These are phyloP conservation scores for Lepus europaeus DNA, from an alignment of 2,113 vertebrate genomes.

Conservation along the genomic window DNA sequence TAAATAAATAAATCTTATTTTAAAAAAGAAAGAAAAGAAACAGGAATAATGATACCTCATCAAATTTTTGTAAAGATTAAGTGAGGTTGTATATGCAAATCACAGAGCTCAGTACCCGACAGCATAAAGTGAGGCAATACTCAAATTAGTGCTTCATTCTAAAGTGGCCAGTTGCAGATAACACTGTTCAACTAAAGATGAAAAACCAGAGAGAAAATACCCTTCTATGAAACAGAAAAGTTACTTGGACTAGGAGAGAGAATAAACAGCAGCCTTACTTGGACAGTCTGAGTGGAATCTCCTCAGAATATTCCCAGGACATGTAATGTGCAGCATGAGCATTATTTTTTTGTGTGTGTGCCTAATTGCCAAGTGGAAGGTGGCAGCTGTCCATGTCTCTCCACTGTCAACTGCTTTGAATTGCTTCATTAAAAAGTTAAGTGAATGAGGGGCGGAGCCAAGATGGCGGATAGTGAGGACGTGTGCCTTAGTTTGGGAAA, in stretches of 20 bases:
- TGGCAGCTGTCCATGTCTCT: constrained; percentile 28
- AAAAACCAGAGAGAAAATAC: constrained; percentile 25
- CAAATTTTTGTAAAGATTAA: not conserved
- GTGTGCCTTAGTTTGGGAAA: too few relatives aligned
- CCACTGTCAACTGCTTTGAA: constrained; percentile 55
- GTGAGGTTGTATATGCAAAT: not conserved
- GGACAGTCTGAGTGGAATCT: not conserved
- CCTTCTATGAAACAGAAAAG: constrained; percentile 18
- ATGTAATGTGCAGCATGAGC: constrained; percentile 8
- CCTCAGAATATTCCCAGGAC: constrained; percentile 54
- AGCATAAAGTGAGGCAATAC: not conserved
- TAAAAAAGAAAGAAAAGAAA: too few relatives aligned
- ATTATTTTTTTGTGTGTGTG: constrained; percentile 45
- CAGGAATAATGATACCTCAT: not conserved
- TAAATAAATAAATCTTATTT: too few relatives aligned
- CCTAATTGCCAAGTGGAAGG: not conserved
- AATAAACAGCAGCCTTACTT: constrained; percentile 50
- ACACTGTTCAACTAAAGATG: not conserved
- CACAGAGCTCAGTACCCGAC: not conserved
- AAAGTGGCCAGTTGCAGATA: not conserved
- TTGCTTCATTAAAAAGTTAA: constrained; percentile 75
- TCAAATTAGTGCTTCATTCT: not conserved
- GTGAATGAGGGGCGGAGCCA: too few relatives aligned
- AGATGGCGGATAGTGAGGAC: too few relatives aligned
- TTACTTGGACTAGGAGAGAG: constrained; percentile 38